Evolutionary conservation across 2,888 invertebrate genomes (phyloP), one percentile per base, ranked within the genome.

Genomic region (Tineola bisselliella): DNA sequence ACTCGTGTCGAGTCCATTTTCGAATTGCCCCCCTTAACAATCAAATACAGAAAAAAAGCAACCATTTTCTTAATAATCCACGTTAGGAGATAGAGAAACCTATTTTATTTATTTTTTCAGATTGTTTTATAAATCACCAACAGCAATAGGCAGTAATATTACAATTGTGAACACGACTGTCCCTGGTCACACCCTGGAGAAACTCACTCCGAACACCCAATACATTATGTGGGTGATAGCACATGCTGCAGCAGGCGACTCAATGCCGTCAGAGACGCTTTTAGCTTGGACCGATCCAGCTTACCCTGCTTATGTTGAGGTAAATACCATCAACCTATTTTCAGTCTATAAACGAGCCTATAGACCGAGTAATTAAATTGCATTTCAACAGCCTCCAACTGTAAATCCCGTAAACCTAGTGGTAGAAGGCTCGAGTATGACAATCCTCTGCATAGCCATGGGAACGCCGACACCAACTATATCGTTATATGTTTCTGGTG

Each of bases 211-310:
- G 0, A 95, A 94, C 81, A 92, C 94, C 0, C 93, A 94, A 77
- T 94, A 94, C 74, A 92, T 94, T 59, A 88, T 93, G 60, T 94
- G 93, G 81, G 92, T 94, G 54, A 90, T 88, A 63, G 94, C 94
- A 0, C 89, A 93, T 59, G 82, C 89, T 0, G 84, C 87, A 0
- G 90, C 90, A 1, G 94, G 94, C 0, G 89, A 90, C 64, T 94
- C 94, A 10, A 77, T 92, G 68, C 91, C 94, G 0, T 94, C 94
- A 0, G 95, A 95, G 78, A 94, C 94, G 0, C 75, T 95, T 25
- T 89, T 94, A 62, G 94, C 93, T 0, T 95, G 94, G 94, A 95
- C 95, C 6, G 94, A 95, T 76, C 94, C 95, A 0, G 94, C 94
- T 0, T 91, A 94, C 70, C 94, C 95, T 0, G 94, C 95, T 0